These are phyloP conservation scores for Pleuronectes platessa DNA, from an alignment of 2,113 vertebrate genomes.

Conservation along the genomic window DNA sequence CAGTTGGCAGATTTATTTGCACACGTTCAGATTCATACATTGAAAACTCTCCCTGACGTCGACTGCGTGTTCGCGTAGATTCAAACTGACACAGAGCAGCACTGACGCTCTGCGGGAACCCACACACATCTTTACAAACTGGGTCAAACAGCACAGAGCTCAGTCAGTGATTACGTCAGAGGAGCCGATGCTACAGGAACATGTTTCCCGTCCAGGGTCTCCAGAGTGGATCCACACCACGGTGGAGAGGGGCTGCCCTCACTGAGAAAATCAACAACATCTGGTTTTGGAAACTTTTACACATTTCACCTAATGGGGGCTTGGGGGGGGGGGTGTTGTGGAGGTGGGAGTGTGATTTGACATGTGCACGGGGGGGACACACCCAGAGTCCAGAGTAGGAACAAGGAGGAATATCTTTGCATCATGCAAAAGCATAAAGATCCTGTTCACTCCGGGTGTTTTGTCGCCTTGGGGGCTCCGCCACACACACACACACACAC, in stretches of 20 bases:
- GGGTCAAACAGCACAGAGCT: conserved; percentile 16
- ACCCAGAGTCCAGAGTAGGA: conserved; percentile 23
- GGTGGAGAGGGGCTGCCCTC: conserved; percentile 19
- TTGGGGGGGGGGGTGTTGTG: conserved; percentile 31
- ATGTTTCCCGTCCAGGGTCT: conserved; percentile 46
- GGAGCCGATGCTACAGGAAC: conserved; percentile 11
- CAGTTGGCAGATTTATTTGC: conserved; percentile 63
- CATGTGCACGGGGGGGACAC: conserved; percentile 25
- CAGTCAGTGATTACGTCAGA: conserved; percentile 53
- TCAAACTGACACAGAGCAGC: conserved; percentile 18
- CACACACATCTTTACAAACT: conserved; percentile 22
- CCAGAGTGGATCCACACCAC: conserved; percentile 31
- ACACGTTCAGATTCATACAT: conserved; percentile 32
- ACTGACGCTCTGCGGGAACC: background rate
- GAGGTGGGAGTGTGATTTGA: conserved; percentile 25
- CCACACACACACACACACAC: background rate
- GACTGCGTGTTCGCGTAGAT: background rate
- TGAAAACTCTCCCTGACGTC: conserved; percentile 19
- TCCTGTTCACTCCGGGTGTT: conserved; percentile 34
- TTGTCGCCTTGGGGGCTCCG: conserved; percentile 25
- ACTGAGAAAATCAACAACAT: conserved; percentile 67
- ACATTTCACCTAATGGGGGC: conserved; percentile 35
- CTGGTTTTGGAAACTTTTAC: conserved; percentile 63
- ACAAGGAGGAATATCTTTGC: conserved; percentile 23
- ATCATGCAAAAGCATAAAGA: conserved; percentile 36